These are phyloP conservation scores for Diachrysia chrysitis DNA, from an alignment of 2,888 invertebrate genomes.

Conservation along the genomic window DNA sequence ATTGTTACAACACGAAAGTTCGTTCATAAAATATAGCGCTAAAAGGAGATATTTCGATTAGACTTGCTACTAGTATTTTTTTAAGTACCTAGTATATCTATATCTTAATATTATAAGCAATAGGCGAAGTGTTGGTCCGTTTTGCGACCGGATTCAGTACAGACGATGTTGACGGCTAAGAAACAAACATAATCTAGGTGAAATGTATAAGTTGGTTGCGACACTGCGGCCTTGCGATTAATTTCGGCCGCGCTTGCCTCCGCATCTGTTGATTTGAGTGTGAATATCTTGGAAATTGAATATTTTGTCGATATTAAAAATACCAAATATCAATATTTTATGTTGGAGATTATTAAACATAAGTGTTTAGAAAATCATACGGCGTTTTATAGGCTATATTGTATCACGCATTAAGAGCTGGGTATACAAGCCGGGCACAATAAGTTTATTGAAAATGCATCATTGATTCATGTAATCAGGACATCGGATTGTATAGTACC, in stretches of 20 bases:
- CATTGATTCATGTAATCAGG: too few relatives aligned
- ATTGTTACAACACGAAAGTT: too few relatives aligned
- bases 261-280: constrained; percentile 37
- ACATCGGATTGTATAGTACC: too few relatives aligned
- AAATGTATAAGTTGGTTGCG: constrained; percentile 59
- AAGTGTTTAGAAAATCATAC: too few relatives aligned
- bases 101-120: background rate
- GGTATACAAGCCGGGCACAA: too few relatives aligned
- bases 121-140: constrained; percentile 12
- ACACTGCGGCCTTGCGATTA: constrained; percentile 63
- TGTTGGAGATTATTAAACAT: too few relatives aligned
- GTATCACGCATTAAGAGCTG: too few relatives aligned
- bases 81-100: too few relatives aligned
- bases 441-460: too few relatives aligned
- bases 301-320: background rate
- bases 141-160: constrained; percentile 50
- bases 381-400: too few relatives aligned
- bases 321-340: too few relatives aligned
- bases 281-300: constrained; percentile 21
- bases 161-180: constrained; percentile 46
- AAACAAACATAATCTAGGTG: constrained; percentile 54
- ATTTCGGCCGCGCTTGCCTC: constrained; percentile 57
- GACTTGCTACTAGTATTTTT: background rate
- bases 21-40: too few relatives aligned
- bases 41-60: background rate